Base-by-base conservation (phyloP, 2,888 invertebrate species). In the Brenthis hecate region DNA sequence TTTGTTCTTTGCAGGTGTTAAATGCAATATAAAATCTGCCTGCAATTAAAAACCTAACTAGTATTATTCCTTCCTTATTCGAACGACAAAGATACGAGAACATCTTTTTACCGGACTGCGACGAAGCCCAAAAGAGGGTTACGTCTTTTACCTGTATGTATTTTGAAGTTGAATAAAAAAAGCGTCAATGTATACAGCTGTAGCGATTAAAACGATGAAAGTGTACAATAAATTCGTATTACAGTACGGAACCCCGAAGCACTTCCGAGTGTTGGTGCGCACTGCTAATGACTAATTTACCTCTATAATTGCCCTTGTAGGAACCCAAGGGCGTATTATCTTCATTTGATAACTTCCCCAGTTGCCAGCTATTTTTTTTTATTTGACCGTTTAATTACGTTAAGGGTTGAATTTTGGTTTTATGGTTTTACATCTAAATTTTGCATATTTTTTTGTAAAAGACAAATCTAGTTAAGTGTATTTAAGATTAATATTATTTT, bases 291-390 rank as follows among this genome's bases (percentile, higher is more conserved):
- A 79, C 79, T 80, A 79, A 79, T 80, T 79, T 77, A 73, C 73
- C 73, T 72, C 73, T 69, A 72, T 80, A 78, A 80, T 80, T 80
- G 77, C 79, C 78, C 79, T 79, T 79, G 80, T 76, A 76, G 73
- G 74, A 74, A 74, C 73, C 74, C 72, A 68, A 74, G 75, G 75
- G 71, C 71, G 73, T 75, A 78, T 75, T 74, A 67, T 70, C 69
- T 73, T 67, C 69, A 72, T 69, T 65, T 74, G 70, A 73, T 75
- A 71, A 73, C 56, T 65, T 54, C 65, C 68, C 61, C 61, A 53
- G 13, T 13, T 54, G 48, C n/a, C 14, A 43, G 36, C 11, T 55
- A 36, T 58, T 61, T 53, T 55, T 58, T 48, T 47, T 60, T 56
- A 23, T 65, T 61, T 56, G 19, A 62, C 28, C 47, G 47, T 60